Evolutionary conservation across 2,797 vertebrate genomes (phyloP).

Genomic region (Chanos chanos): DNA sequence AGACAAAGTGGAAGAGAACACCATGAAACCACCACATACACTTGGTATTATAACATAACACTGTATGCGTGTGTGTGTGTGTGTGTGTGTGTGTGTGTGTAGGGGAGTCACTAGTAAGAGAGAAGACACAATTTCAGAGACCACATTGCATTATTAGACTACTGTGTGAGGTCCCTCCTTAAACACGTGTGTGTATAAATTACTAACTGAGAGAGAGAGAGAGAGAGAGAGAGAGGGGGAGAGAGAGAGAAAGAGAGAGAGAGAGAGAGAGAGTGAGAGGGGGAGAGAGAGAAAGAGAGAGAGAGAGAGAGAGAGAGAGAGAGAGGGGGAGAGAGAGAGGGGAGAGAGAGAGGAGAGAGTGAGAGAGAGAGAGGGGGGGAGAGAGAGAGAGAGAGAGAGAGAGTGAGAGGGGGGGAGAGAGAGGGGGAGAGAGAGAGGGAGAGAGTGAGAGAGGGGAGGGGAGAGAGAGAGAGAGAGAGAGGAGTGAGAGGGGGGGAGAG

Average conservation of each 20-base stretch:
- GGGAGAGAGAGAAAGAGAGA: background rate
- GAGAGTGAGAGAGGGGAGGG: background rate
- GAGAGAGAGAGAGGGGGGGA: background rate
- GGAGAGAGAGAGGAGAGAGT: background rate
- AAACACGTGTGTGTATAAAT: background rate
- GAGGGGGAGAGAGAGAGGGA: background rate
- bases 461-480: background rate
- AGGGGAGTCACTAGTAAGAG: background rate
- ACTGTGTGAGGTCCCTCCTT: background rate
- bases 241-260: background rate
- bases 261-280: background rate
- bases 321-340: background rate
- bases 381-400: background rate
- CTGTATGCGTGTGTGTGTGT: slow-evolving; percentile 2
- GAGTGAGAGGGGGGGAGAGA: background rate
- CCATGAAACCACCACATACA: background rate
- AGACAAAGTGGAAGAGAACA: background rate
- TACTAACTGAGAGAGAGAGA: background rate
- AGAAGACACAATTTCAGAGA: no score
- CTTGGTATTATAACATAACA: background rate
- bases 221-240: background rate
- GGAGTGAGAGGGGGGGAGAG: background rate
- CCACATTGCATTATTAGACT: background rate
- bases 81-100: background rate
- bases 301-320: background rate